Base-by-base conservation (phyloP, 2,797 vertebrate genomes). In the Serranus cabrilla region DNA sequence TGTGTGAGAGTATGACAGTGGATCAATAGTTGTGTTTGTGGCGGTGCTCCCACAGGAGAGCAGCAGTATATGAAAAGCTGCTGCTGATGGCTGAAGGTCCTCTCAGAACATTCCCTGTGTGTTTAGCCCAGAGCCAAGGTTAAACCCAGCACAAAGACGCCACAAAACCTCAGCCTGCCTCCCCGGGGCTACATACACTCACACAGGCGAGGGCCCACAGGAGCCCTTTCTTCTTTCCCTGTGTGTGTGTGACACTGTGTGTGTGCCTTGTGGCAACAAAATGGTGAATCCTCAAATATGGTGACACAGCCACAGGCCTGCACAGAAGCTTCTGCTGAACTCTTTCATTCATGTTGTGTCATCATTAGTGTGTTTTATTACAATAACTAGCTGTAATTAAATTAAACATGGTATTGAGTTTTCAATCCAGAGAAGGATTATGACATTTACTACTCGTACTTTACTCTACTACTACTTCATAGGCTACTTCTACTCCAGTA, bases 1-100 rank as follows among this genome's bases (percentile, higher is more conserved):
- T 78, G 84, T 76, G 81, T 81, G 85, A 84, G 84, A 71, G 83
- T 88, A 87, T 92, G 92, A 92, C 91, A 91, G 93, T 67, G 93
- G 92, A 94, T 95, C 93, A 93, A 94, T 94, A 93, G 90, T 77
- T 72, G 84, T 95, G 92, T 94, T 92, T 94, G 92, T 93, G 92
- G 91, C 75, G 18, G 84, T 37, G 57, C 78, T 92, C 92, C 93
- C 87, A 82, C 81, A 87, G 92, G 92, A 89, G 69, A 2, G 73
- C 64, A 78, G 82, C 83, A 87, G 82, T 86, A 84, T 89, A 91
- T 93, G 91, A 93, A 92, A 91, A 91, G 90, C 85, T 14, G 72
- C 84, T 74, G 89, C 85, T 87, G 87, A 86, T 89, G 88, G 89
- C 78, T 91, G 91, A 92, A 92, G 88, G 90, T 90, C 90, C 86